phyloP scores from a whole-genome alignment of 2,888 invertebrate genomes.

The Stramonita haemastoma region DNA sequence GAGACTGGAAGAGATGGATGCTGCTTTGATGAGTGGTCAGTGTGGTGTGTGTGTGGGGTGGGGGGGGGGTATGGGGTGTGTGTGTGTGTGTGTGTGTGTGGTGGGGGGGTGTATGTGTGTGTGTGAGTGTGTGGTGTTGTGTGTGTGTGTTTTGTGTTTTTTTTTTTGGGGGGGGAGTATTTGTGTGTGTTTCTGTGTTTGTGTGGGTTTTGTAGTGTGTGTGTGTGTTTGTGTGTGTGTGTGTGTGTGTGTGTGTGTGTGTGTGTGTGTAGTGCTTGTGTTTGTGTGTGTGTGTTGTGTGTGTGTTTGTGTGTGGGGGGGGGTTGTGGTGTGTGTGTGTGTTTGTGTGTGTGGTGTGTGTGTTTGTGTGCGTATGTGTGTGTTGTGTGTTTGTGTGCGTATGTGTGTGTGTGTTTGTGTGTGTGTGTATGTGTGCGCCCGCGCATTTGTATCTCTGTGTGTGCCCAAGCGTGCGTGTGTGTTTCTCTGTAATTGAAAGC shows the following conservation, averaged over 20 bases:
- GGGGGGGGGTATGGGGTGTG: too few species aligned
- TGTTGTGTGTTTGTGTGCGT: conserved; percentile 5
- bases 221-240: too few species aligned
- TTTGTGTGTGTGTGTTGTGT: conserved; percentile 12
- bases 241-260: neutral
- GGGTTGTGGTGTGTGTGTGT: too few species aligned
- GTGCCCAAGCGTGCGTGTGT: neutral
- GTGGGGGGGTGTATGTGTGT: too few species aligned
- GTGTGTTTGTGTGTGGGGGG: neutral
- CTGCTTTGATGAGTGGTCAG: too few species aligned
- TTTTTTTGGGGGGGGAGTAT: too few species aligned
- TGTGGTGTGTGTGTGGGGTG: too few species aligned
- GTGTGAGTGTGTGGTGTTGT: too few species aligned
- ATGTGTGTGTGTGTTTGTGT: conserved; percentile 12
- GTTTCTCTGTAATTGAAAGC: neutral
- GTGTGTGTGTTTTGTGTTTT: too few species aligned
- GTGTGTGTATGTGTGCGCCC: neutral
- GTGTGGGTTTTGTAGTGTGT: too few species aligned
- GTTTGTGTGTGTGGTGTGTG: neutral
- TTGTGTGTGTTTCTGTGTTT: too few species aligned
- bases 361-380: neutral
- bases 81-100: too few species aligned
- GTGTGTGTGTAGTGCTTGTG: neutral
- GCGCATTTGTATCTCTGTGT: neutral
- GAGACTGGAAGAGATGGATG: neutral